Base-by-base conservation (phyloP, 64 coral and sea anemone species). In the Porites australiensis region DNA sequence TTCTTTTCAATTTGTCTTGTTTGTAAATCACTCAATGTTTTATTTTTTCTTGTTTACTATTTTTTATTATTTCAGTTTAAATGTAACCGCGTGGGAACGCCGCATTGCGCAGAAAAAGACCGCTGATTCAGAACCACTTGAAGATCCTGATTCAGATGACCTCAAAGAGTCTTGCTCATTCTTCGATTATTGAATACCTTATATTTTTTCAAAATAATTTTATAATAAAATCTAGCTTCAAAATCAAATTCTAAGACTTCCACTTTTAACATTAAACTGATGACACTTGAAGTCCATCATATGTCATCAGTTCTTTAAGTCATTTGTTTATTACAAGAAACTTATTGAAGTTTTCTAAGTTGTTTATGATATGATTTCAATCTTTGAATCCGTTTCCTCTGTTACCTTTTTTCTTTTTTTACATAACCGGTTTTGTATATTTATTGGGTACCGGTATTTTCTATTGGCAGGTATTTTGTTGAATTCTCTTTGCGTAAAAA, bases 161-260 rank as follows among this genome's bases (percentile, higher is more conserved):
- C 2, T 69, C 45, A 84, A 9, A 48, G 81, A 84, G 43, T 84
- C 81, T 14, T 45, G 18, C 15, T 84, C 81, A 2, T 84, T 84
- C 46, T 84, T 84, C 12, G 81, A 84, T 84, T 84, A 84, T 22
- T 84, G 48, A 84, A 2, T 50, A 68, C 22, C 1, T 22, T 22
- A 4, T n/a, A 4, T 12, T 82, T 74, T 44, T 47, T 9, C 23
- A 49, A 23, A 22, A 3, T 61, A 6, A 8, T 79, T 53, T 44
- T 64, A 65, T 16, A 50, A 76, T 76, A 3, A 76, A 76, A 76
- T 44, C 5, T 49, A 7, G 50, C 50, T n/a, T 51, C 46, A 76
- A 11, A 19, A 50, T 49, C 13, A 76, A 76, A 18, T 50, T 76
- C 50, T 52, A 16, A 47, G 4, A 50, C 12, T 18, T 76, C 48